Percentiles rank a stretch among this genome's conserved stretches.
phyloP scores from a whole-genome alignment of 2,888 invertebrate species.

The Gastrophysa polygoni region DNA sequence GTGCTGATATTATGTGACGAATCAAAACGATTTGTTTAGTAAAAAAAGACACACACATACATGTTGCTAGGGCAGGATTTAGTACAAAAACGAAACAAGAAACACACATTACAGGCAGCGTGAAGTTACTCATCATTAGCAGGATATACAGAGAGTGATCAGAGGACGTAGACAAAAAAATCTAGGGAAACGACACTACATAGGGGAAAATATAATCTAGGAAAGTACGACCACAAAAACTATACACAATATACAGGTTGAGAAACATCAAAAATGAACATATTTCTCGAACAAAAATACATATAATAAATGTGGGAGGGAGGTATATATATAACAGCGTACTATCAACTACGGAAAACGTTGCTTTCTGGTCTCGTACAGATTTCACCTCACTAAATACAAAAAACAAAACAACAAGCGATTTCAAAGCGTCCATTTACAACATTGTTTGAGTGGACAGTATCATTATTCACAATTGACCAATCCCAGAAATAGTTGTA shows the following conservation, averaged over 20 bases:
- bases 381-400: slow-evolving; percentile 22
- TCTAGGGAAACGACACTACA: slow-evolving; percentile 31
- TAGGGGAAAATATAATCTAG: slow-evolving; percentile 37
- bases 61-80: slow-evolving; percentile 3
- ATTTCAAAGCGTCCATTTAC: slow-evolving; percentile 11
- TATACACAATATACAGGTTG: slow-evolving; percentile 52
- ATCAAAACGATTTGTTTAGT: slow-evolving; percentile 10
- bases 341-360: slow-evolving; percentile 19
- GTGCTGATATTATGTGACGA: slow-evolving; percentile 11
- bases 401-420: slow-evolving; percentile 14
- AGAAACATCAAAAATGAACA: slow-evolving; percentile 50
- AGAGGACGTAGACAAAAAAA: slow-evolving; percentile 9
- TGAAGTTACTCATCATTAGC: slow-evolving; percentile 7
- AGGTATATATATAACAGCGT: slow-evolving; percentile 14
- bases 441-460: not conserved
- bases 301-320: slow-evolving; percentile 22
- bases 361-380: slow-evolving; percentile 31
- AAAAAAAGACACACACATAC: slow-evolving; percentile 18
- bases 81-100: slow-evolving; percentile 7
- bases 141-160: not conserved
- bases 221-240: slow-evolving; percentile 43
- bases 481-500: not conserved
- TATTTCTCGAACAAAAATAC: slow-evolving; percentile 45
- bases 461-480: slow-evolving; percentile 20
- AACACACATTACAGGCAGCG: slow-evolving; percentile 4